Evolutionary conservation across 2,888 invertebrate species (phyloP).

Genomic region (Smittia aterrima): DNA sequence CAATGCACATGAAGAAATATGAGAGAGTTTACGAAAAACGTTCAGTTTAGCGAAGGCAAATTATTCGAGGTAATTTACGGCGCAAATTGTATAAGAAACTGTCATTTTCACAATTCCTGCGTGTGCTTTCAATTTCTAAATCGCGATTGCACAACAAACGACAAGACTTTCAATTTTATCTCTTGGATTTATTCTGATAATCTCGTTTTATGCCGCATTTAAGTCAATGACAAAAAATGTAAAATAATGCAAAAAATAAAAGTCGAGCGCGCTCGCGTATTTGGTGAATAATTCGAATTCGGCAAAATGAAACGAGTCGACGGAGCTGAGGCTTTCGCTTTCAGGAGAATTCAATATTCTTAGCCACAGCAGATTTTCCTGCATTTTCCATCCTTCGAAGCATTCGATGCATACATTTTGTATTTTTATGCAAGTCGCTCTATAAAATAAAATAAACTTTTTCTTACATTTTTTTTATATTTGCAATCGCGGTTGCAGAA

Average conservation of each 20-base stretch:
- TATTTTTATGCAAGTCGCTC: constrained; percentile 16
- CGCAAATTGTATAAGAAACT: constrained; percentile 5
- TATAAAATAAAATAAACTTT: constrained; percentile 17
- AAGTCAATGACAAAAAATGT: constrained; percentile 3
- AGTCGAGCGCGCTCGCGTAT: neutral
- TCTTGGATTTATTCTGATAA: constrained; percentile 9
- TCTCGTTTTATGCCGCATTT: constrained; percentile 16
- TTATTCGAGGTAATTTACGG: constrained; percentile 36
- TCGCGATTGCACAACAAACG: constrained; percentile 21
- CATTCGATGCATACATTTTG: neutral
- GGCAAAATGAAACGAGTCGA: neutral
- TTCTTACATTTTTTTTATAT: constrained; percentile 13
- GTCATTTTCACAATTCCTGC: constrained; percentile 35
- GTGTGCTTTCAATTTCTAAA: constrained; percentile 38
- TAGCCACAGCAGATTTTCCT: constrained; percentile 4
- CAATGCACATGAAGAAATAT: constrained; percentile 30
- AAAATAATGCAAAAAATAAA: neutral
- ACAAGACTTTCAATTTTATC: constrained; percentile 20
- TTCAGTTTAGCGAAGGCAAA: constrained; percentile 8
- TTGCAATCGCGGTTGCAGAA: constrained; percentile 41
- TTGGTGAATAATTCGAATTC: neutral
- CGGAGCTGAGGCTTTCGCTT: constrained; percentile 12
- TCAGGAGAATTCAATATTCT: constrained; percentile 3
- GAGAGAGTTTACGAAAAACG: constrained; percentile 18
- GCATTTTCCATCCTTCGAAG: neutral